Conservation (phyloP, 2,113 vertebrate species). For the Dinomys branickii region DNA sequence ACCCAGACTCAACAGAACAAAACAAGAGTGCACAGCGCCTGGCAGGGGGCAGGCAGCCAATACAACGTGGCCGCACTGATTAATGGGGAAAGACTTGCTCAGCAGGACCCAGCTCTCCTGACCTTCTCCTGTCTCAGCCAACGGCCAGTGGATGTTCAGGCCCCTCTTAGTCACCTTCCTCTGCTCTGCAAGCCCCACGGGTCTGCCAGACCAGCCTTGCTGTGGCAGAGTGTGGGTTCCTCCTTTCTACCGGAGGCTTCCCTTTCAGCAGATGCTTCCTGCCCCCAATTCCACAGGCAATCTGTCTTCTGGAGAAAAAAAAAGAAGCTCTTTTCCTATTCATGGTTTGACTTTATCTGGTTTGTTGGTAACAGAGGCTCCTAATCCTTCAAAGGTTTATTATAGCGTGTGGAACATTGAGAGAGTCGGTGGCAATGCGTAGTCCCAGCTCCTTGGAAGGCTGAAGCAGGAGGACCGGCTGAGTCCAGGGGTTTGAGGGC, state of each 20-base stretch:
- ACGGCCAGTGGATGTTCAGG: not conserved
- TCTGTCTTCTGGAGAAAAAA: not conserved
- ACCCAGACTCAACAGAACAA: not conserved
- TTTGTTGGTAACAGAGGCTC: not conserved
- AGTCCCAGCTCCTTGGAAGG: not conserved
- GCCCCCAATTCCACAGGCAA: not conserved
- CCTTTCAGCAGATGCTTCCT: not conserved
- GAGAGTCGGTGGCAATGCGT: not conserved
- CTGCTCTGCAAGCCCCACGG: not conserved
- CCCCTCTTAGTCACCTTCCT: not conserved
- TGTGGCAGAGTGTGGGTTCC: not conserved
- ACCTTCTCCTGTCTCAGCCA: not conserved
- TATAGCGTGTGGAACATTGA: not conserved
- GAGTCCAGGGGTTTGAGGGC: not conserved
- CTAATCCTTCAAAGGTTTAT: not conserved
- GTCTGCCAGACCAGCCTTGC: not conserved
- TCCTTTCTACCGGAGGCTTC: not conserved
- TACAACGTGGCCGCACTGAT: not conserved
- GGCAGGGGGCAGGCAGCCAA: not conserved
- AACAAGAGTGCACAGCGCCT: not conserved
- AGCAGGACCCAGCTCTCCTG: not conserved
- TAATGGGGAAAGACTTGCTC: no score
- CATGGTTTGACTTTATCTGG: not conserved
- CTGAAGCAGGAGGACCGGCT: not conserved
- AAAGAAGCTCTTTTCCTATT: not conserved